Base-by-base conservation (phyloP, 2,797 vertebrate species). In the Pangasius sanitwongsei region DNA sequence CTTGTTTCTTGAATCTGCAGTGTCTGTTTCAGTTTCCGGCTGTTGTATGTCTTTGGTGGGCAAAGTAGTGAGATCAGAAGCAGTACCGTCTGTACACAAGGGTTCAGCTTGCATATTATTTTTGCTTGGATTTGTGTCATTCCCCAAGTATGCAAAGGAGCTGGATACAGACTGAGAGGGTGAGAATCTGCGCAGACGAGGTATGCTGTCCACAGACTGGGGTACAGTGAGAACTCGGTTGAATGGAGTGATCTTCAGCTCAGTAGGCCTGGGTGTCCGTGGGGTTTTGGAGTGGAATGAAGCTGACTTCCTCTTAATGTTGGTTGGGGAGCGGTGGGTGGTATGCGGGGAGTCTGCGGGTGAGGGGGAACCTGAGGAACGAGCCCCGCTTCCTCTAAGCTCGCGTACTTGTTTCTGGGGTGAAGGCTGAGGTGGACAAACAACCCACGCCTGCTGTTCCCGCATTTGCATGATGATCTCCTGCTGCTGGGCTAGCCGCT, bases 401-500 rank as follows among this genome's bases (percentile, higher is more conserved):
- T 97, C 92, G 55, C 96, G 74, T 86, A 93, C 83, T 87, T 97
- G 97, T 90, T 97, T 97, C 89, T 98, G 98, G 28, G 97, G 97
- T 11, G 97, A 97, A 53, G 97, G 97, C 89, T 97, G 96, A 13
- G 97, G 93, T 48, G 97, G 96, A 50, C 97, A 96, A 89, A 98
- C 97, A 78, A 97, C 97, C 98, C 98, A 99, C 0, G 97, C 94
- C 90, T 99, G 98, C 93, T 99, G 97, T 92, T 98, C 98, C 84
- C 98, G 96, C 98, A 99, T 99, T 91, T 98, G 97, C 98, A 99
- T 98, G 90, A 99, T 96, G 91, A 99, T 96, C 87, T 99, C 98
- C 94, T 99, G 99, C 92, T 99, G 99, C 92, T 98, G 97, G 65
- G 99, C 97, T 0, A 99, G 91, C 31, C 99, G 96, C 84, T 99